phyloP scores from a whole-genome alignment of 2,888 invertebrate genomes.

The Tineola bisselliella region DNA sequence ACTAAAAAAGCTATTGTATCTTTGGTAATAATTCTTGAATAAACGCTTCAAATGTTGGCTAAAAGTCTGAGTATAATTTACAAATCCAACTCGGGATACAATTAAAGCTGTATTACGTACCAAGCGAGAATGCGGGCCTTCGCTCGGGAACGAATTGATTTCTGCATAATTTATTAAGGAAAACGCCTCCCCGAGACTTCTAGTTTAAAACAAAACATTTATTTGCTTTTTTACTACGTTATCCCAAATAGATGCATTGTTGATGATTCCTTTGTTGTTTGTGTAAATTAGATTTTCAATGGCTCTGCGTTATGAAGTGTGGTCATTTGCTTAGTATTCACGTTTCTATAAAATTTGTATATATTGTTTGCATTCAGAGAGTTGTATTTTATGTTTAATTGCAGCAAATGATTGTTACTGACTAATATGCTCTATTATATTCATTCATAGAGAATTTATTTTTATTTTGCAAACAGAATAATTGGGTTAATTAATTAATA shows the following conservation, averaged over 20 bases:
- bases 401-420: not conserved
- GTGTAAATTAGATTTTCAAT: slow-evolving; percentile 21
- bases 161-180: slow-evolving; percentile 64
- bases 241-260: slow-evolving; percentile 49
- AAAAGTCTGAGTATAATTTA: slow-evolving; percentile 12
- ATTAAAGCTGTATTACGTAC: slow-evolving; percentile 64
- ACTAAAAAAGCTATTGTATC: no score
- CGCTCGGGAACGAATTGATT: slow-evolving; percentile 62
- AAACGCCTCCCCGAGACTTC: slow-evolving; percentile 51
- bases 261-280: slow-evolving; percentile 32
- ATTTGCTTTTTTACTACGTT: slow-evolving; percentile 57
- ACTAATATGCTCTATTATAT: not conserved
- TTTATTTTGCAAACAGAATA: not conserved
- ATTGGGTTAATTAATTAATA: not conserved
- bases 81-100: slow-evolving; percentile 37
- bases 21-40: not conserved
- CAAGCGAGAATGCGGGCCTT: slow-evolving; percentile 38
- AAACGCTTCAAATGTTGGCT: not conserved
- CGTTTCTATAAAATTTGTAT: not conserved
- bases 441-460: not conserved
- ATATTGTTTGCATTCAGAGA: not conserved
- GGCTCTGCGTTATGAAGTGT: not conserved
- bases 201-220: slow-evolving; percentile 59
- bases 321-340: not conserved
- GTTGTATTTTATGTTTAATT: not conserved